phyloP scores from a whole-genome alignment of 2,113 vertebrate species.

The Sterna hirundo region DNA sequence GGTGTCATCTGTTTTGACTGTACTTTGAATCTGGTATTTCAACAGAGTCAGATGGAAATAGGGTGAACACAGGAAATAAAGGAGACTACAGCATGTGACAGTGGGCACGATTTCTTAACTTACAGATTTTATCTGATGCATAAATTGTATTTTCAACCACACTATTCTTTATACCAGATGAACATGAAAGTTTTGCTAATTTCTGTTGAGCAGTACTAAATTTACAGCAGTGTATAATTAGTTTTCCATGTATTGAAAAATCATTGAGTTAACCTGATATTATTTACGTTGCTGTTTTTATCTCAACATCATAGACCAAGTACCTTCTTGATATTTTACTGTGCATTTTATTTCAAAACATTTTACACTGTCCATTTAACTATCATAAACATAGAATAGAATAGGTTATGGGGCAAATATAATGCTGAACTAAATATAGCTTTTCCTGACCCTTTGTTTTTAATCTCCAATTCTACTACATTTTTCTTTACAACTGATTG shows the following conservation, averaged over 20 bases:
- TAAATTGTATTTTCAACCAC: not conserved
- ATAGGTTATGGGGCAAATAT: not conserved
- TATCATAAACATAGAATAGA: not conserved
- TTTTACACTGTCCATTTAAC: not conserved
- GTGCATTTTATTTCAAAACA: not conserved
- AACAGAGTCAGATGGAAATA: not conserved
- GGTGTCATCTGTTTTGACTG: not conserved
- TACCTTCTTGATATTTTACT: not conserved
- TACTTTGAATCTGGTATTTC: not conserved
- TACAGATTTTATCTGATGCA: not conserved
- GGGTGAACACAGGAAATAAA: not conserved
- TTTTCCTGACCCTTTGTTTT: not conserved
- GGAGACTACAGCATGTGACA: not conserved
- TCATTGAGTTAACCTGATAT: not conserved
- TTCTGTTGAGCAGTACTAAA: not conserved
- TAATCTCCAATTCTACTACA: not conserved
- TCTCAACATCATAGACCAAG: not conserved
- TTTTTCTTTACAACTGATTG: not conserved
- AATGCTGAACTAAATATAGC: not conserved
- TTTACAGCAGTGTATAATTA: not conserved
- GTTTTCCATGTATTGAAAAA: not conserved
- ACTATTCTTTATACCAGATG: not conserved
- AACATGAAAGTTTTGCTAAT: not conserved
- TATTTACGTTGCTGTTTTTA: not conserved
- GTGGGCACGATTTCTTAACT: not conserved